Evolutionary conservation across 2,797 vertebrate genomes (phyloP).

Genomic region (Ciconia nigra): DNA sequence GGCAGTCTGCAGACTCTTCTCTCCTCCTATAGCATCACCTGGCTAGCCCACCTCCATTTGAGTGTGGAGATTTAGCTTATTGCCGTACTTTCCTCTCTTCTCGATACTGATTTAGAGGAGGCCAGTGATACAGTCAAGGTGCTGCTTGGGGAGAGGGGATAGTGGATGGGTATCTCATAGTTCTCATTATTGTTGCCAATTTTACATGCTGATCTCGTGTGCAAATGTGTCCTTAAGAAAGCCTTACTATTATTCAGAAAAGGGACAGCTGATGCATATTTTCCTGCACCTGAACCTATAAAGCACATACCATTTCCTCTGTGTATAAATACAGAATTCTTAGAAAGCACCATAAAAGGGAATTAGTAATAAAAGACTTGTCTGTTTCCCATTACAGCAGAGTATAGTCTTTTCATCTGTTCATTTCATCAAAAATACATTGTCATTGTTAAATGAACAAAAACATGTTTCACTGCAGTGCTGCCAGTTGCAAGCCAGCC

Average conservation of each 20-base stretch:
- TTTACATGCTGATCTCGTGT: neutral
- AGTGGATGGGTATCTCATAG: neutral
- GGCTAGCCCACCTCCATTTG: neutral
- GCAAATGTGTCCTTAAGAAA: neutral
- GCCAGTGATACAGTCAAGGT: neutral
- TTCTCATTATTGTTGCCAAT: neutral
- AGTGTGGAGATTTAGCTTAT: neutral
- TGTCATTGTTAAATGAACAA: neutral
- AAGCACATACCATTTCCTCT: neutral
- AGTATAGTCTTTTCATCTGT: neutral
- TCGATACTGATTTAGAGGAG: neutral
- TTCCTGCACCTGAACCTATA: neutral
- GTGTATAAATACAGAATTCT: neutral
- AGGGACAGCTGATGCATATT: neutral
- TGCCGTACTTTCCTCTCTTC: neutral
- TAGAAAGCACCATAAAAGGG: neutral
- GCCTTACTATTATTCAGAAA: neutral
- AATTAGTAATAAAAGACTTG: neutral
- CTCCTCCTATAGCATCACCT: neutral
- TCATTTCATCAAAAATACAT: neutral
- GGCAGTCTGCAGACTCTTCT: neutral
- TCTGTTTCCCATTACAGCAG: neutral
- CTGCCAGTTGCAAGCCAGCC: conserved; percentile 7
- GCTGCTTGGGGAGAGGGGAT: neutral
- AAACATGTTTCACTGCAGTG: neutral